Base-by-base conservation (phyloP, 2,797 vertebrate genomes). In the Cyclopterus lumpus region DNA sequence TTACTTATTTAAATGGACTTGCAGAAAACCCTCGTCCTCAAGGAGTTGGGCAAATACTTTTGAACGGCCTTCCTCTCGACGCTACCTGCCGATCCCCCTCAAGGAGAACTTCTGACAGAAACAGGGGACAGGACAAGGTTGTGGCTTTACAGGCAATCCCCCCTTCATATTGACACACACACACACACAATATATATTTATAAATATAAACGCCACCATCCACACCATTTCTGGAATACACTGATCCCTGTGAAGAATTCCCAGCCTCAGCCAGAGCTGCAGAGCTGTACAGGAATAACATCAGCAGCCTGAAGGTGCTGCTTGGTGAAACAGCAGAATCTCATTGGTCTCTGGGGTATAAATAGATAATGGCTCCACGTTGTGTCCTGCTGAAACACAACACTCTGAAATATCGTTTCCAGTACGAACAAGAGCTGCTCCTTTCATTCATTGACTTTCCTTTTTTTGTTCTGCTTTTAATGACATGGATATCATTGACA, bases 161-260 rank as follows among this genome's bases (percentile, higher is more conserved):
- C 54, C 67, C 60, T 71, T 90, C 81, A 84, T 85, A 83, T 87
- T 72, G 89, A 77, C 76, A 77, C 64, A 66, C 58, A 24, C 7
- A n/a, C 18, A 49, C 46, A 49, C 46, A 49, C 46, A 49, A 18
- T 6, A 48, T 51, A 74, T 59, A 61, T 36, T 68, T 14, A 26
- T 24, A 77, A 32, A 68, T 57, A 59, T 54, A 54, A 15, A 54
- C 15, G 26, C 40, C 62, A 16, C 61, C 24, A 26, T 36, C 15
- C 36, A 61, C 53, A 68, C 55, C 68, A 67, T 73, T 75, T 81
- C 76, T 77, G 64, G 73, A 74, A 88, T 81, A 89, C 81, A 68
- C 76, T 86, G 88, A 93, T 92, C 79, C 71, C 66, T 84, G 75
- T 68, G 59, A 80, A 80, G 87, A 83, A 82, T 90, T 83, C 88